phyloP scores from a whole-genome alignment of 2,797 vertebrate genomes.

The Alauda arvensis region DNA sequence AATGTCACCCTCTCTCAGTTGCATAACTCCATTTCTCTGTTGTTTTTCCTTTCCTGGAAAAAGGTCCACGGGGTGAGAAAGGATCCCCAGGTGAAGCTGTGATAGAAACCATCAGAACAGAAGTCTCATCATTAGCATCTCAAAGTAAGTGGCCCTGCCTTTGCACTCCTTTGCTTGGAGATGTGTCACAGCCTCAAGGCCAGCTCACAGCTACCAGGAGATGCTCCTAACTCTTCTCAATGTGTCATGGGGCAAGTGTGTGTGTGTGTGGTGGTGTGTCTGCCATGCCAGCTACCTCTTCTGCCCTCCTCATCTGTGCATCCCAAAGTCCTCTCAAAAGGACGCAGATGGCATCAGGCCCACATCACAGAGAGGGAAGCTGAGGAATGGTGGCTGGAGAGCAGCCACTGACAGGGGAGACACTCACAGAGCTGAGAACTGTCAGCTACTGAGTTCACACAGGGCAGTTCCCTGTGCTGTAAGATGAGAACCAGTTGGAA shows the following conservation, averaged over 20 bases:
- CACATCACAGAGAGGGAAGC: neutral
- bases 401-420: neutral
- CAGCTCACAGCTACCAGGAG: neutral
- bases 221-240: neutral
- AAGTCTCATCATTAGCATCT: conserved; percentile 50
- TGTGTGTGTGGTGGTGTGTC: neutral
- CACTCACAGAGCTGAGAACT: neutral
- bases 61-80: conserved; percentile 81
- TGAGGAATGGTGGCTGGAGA: neutral
- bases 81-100: conserved; percentile 76
- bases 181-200: neutral
- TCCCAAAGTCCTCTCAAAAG: neutral
- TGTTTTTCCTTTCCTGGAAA: neutral
- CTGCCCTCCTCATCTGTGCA: neutral
- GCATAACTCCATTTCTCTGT: neutral
- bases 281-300: neutral
- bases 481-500: neutral
- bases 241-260: neutral
- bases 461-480: neutral
- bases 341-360: neutral
- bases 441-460: neutral
- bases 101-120: conserved; percentile 50
- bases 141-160: conserved; percentile 39
- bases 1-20: neutral
- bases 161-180: neutral